Evolutionary conservation across 2,888 invertebrate genomes (phyloP).

Genomic region (Lottia gigantea): DNA sequence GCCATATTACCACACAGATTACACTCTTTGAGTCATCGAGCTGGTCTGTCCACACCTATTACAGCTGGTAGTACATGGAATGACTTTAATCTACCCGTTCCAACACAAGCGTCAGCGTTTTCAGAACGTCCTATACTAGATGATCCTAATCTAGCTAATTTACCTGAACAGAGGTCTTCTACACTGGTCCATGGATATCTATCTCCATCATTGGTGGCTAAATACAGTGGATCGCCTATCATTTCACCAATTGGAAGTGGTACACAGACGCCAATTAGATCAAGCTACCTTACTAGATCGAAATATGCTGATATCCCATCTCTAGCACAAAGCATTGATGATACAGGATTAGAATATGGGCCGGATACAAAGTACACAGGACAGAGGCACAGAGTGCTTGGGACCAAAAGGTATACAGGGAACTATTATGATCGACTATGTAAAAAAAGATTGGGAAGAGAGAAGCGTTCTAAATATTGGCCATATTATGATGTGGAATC

Average conservation of each 20-base stretch:
- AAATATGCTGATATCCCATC: constrained; percentile 10
- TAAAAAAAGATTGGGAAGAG: constrained; percentile 31
- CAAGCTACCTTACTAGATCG: not conserved
- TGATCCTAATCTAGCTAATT: not conserved
- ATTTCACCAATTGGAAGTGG: constrained; percentile 17
- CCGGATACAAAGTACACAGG: constrained; percentile 17
- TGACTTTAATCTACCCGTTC: constrained; percentile 12
- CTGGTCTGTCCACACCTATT: constrained; percentile 1
- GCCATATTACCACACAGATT: not conserved
- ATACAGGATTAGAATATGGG: constrained; percentile 10
- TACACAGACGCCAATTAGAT: constrained; percentile 12
- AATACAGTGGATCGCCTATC: constrained; percentile 6
- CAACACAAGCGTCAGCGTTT: not conserved
- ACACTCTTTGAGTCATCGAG: not conserved
- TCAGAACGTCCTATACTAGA: constrained; percentile 12
- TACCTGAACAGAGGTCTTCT: not conserved
- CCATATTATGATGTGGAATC: constrained; percentile 49
- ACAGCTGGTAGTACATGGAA: constrained; percentile 8
- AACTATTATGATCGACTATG: constrained; percentile 43
- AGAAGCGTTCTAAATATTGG: constrained; percentile 40
- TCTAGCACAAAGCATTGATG: not conserved
- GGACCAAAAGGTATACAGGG: constrained; percentile 36
- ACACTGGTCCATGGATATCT: not conserved
- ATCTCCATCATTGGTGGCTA: constrained; percentile 7
- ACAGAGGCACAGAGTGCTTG: constrained; percentile 36